A percentile compares a stretch with the other conserved stretches of the same genome.
Evolutionary conservation across 2,797 vertebrate species (phyloP).

Genomic region (Paedocypris micromegethes): DNA sequence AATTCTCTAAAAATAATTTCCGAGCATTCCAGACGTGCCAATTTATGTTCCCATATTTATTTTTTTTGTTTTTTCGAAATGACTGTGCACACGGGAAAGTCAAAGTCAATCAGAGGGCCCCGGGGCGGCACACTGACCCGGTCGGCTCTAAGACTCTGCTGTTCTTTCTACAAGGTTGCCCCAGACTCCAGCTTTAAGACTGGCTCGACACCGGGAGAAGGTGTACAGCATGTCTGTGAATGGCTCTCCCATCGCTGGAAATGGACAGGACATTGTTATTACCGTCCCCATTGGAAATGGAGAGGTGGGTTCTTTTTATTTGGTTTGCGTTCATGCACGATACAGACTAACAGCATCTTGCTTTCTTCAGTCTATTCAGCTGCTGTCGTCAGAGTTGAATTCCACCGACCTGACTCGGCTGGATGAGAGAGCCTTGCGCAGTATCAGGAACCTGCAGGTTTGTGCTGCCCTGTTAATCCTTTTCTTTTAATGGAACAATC

Average conservation of each 20-base stretch:
- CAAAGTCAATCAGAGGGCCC: no score
- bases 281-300: conserved; percentile 71
- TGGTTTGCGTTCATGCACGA: background rate
- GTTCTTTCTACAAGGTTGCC: conserved; percentile 61
- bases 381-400: conserved; percentile 73
- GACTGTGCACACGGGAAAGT: no score
- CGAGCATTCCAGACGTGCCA: no score
- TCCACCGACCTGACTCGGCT: conserved; percentile 66
- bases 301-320: conserved; percentile 59
- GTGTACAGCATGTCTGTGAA: conserved; percentile 76
- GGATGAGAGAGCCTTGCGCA: conserved; percentile 61
- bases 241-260: conserved; percentile 66
- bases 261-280: conserved; percentile 63
- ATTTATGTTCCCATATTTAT: no score
- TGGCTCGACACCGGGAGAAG: conserved; percentile 70
- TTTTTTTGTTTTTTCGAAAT: no score
- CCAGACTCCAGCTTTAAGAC: conserved; percentile 66
- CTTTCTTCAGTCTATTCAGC: conserved; percentile 65
- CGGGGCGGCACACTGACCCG: no score
- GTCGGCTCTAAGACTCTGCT: background rate
- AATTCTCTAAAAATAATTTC: no score
- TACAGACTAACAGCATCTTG: conserved; percentile 2
- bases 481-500: background rate
- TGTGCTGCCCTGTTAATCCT: background rate
- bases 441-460: conserved; percentile 68